Evolutionary conservation across 2,113 vertebrate species (phyloP).

Genomic region (Coreoperca whiteheadi): DNA sequence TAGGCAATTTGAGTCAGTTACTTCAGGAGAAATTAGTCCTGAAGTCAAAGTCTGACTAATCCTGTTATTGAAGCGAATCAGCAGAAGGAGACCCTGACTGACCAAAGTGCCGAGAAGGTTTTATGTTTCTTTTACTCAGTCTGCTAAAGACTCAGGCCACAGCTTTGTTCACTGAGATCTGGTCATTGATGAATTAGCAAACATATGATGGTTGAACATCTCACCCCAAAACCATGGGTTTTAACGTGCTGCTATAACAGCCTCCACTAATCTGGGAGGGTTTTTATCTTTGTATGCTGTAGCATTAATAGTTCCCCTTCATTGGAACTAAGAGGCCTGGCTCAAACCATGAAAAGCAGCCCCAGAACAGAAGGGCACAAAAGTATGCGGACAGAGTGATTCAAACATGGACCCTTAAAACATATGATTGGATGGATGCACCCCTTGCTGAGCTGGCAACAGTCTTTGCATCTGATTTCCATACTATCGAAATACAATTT

Average conservation of each 20-base stretch:
- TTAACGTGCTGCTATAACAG: neutral
- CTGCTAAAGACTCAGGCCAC: neutral
- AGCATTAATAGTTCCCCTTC: neutral
- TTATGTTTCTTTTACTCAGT: neutral
- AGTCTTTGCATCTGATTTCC: too few relatives aligned
- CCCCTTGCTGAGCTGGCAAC: too few relatives aligned
- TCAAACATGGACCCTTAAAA: neutral
- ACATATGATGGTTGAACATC: neutral
- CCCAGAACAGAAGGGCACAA: too few relatives aligned
- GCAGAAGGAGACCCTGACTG: slow-evolving; percentile 15
- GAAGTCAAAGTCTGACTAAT: slow-evolving; percentile 47
- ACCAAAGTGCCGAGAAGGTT: slow-evolving; percentile 38
- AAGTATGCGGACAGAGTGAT: neutral
- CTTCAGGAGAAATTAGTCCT: slow-evolving; percentile 42
- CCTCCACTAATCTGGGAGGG: too few relatives aligned
- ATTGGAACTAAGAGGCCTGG: too few relatives aligned
- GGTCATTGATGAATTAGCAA: neutral
- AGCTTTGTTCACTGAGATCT: slow-evolving; percentile 11
- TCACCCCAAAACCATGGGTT: neutral
- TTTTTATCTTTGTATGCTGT: neutral
- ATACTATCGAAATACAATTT: too few relatives aligned
- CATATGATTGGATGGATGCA: neutral
- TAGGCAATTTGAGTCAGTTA: slow-evolving; percentile 17
- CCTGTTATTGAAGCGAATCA: slow-evolving; percentile 49
- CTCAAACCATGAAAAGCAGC: too few relatives aligned